Base-by-base conservation (phyloP, 2,888 invertebrate species). In the Mechanitis mazaeus region DNA sequence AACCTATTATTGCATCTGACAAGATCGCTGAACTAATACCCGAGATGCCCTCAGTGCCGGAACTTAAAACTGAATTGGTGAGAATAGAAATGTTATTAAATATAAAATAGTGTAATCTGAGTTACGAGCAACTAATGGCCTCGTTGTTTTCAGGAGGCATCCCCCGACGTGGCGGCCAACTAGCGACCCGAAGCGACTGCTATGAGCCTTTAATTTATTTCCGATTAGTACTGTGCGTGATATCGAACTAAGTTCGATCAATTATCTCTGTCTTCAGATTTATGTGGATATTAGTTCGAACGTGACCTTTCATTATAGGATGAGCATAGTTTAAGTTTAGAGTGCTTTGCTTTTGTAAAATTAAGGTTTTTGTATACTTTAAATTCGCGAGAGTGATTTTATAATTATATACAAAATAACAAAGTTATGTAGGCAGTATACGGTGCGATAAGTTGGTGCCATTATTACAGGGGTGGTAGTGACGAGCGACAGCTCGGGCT, bases 381-480 rank as follows among this genome's bases (percentile, higher is more conserved):
- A 69, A 72, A 88, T 87, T 87, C 83, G 84, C 84, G 87, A 87
- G 84, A 82, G 81, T 80, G 85, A 87, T 83, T 79, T 83, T 83
- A 83, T 84, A 77, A 82, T 85, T 80, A 84, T 85, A 83, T 85
- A 82, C 79, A 81, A 82, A 82, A 81, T 88, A 87, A 88, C 83
- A 84, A 88, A 88, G 87, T 89, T 88, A 87, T 86, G 85, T 89
- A 88, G 85, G 84, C 89, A 87, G 90, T 88, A 87, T 87, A 87
- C 88, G 90, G 90, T 90, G 90, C 90, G 90, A 86, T 87, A 85
- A 87, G 88, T 89, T 89, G 90, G 90, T 90, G 90, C 90, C 90
- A 90, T 90, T 89, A 87, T 87, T 90, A 89, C 89, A 89, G 88
- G 87, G 89, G 87, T 85, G 85, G 87, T 84, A 84, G 87, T 86